Base-by-base conservation (phyloP, 2,888 invertebrate species). In the Drosophila yooni region DNA sequence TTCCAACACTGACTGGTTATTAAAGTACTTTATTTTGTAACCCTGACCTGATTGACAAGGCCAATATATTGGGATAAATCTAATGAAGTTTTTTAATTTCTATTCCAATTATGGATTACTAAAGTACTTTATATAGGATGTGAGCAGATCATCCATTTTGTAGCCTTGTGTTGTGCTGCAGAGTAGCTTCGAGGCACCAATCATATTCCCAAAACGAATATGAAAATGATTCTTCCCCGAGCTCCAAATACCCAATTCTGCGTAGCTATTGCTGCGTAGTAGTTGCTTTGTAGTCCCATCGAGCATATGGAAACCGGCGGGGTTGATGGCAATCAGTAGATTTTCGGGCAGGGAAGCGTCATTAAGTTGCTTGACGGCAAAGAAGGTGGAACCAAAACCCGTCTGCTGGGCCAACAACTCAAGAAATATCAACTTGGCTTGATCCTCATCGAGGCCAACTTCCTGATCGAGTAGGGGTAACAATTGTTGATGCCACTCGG, bases 171-270 rank as follows among this genome's bases (percentile, higher is more conserved):
- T 96, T 5, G 98, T 99, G 94, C 98, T 98, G 92, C 98, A 98
- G 2, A 99, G 94, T 68, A 96, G 94, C 92, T 98, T 98, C 34
- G 96, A 97, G 64, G 98, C 98, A 53, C 97, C 95, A 85, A 99
- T 96, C 92, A 99, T 95, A 92, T 98, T 98, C n/a, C 98, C 98
- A 90, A 99, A 97, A 0, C 98, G 98, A 94, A 98, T 96, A 91
- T 98, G 97, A 94, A 99, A 99, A 92, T 97, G 99, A 0, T 97
- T 98, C 92, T 98, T 98, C 15, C 98, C 98, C 11, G 98, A 98
- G 51, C 98, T 98, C 98, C 99, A 99, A 92, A 98, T 98, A 59
- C 97, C 97, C 74, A 99, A 94, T 89, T 97, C 96, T 2, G 96
- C 96, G 93, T 98, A 99, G 31, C 96, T 96, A 93, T 98, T 97